phyloP scores from a whole-genome alignment of 2,888 invertebrate species.

The Nesidiocoris tenuis region DNA sequence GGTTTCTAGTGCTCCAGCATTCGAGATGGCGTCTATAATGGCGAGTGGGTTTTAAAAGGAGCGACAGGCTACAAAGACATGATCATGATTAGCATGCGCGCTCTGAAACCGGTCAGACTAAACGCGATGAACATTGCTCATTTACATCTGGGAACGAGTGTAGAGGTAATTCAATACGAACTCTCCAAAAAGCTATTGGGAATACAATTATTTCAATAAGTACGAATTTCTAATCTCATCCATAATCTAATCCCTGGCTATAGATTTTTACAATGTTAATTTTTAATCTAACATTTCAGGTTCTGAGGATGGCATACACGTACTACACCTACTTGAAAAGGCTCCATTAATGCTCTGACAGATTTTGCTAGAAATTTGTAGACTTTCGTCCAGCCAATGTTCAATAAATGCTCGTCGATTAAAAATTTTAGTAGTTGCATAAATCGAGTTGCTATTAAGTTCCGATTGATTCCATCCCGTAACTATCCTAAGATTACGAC shows the following conservation, averaged over 20 bases:
- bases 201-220: neutral
- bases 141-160: constrained; percentile 3
- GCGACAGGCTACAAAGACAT: constrained; percentile 1
- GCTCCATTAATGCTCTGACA: constrained; percentile 7
- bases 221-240: too few species aligned
- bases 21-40: constrained; percentile 18
- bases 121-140: constrained; percentile 15
- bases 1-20: too few species aligned
- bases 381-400: too few species aligned
- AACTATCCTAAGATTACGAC: too few species aligned
- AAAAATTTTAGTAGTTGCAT: too few species aligned
- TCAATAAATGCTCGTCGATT: too few species aligned
- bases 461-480: too few species aligned
- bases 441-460: too few species aligned
- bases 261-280: too few species aligned
- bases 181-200: neutral
- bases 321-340: constrained; percentile 34
- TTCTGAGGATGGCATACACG: constrained; percentile 22
- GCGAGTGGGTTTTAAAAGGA: constrained; percentile 11
- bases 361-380: too few species aligned
- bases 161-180: constrained; percentile 13
- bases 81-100: constrained; percentile 30
- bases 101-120: constrained; percentile 10
- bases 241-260: too few species aligned
- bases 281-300: too few species aligned